A percentile compares a stretch with the other conserved stretches of the same genome.
Conservation (phyloP, 2,797 vertebrate species). For the Neomorphus geoffroyi region DNA sequence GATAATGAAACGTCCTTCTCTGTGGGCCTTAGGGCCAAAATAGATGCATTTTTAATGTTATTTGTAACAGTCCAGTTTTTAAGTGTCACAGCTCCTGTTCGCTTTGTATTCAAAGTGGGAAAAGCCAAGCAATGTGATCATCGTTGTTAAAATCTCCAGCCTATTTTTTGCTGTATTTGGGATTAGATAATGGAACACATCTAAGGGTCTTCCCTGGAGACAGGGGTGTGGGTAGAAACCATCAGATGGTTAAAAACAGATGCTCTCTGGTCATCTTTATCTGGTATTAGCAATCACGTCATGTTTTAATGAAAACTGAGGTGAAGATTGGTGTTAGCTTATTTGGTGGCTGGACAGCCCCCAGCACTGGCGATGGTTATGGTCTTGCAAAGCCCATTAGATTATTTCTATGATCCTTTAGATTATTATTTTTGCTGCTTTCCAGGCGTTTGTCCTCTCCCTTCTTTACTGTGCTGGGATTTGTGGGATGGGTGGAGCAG, state of each 20-base stretch:
- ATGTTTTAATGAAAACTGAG: not conserved
- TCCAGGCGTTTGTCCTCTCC: not conserved
- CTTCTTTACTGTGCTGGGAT: not conserved
- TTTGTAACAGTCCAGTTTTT: slow-evolving; percentile 3
- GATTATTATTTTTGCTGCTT: not conserved
- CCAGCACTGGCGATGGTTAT: not conserved
- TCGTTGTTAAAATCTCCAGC: not conserved
- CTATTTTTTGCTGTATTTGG: not conserved
- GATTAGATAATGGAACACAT: not conserved
- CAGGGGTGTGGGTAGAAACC: not conserved
- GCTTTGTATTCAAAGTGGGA: not conserved
- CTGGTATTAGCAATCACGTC: not conserved
- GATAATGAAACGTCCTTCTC: not conserved
- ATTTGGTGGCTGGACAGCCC: not conserved
- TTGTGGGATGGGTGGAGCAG: not conserved
- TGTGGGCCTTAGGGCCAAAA: not conserved
- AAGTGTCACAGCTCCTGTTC: not conserved
- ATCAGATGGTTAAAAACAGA: not conserved
- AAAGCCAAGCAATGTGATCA: fast-evolving
- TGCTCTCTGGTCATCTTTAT: not conserved
- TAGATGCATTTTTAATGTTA: not conserved
- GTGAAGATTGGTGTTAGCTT: not conserved
- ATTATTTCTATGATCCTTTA: not conserved
- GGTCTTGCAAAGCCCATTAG: not conserved
- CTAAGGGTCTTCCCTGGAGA: not conserved